A percentile compares a stretch with the other conserved stretches of the same genome.
These are phyloP conservation scores for Erythrocercus mccallii DNA, from an alignment of 2,113 vertebrate genomes.

Conservation along the genomic window DNA sequence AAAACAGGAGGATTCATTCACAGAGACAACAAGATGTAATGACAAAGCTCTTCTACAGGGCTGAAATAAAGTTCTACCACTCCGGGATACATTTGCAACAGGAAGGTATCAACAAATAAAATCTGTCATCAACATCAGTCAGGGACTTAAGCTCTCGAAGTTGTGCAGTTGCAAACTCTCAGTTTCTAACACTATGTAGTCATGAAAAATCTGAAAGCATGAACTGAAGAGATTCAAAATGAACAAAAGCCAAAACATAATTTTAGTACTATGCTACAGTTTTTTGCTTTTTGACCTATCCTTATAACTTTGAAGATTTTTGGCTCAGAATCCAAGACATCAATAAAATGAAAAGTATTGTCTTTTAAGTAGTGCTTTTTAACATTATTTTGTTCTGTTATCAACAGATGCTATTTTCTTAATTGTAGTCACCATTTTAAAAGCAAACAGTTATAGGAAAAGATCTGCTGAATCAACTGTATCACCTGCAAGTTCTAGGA, in stretches of 20 bases:
- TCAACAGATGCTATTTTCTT: background rate
- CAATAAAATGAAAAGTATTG: background rate
- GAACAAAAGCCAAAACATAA: background rate
- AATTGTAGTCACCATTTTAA: background rate
- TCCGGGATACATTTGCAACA: background rate
- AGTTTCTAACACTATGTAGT: background rate
- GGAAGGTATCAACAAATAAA: background rate
- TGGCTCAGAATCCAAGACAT: background rate
- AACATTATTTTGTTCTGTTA: background rate
- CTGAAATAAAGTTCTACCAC: background rate
- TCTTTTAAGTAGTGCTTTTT: background rate
- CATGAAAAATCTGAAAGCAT: background rate
- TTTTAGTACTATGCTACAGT: background rate
- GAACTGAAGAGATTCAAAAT: background rate
- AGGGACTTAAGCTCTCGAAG: background rate
- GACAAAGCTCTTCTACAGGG: background rate
- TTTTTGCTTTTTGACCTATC: background rate
- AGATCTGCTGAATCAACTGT: background rate
- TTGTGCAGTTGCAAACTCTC: background rate
- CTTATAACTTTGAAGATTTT: background rate
- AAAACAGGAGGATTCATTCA: background rate
- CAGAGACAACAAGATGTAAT: background rate
- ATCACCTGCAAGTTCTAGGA: background rate
- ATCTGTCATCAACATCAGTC: accelerated
- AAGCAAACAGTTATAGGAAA: background rate